Conservation (phyloP, 2,797 vertebrate genomes). For the Dendrocincla fuliginosa region DNA sequence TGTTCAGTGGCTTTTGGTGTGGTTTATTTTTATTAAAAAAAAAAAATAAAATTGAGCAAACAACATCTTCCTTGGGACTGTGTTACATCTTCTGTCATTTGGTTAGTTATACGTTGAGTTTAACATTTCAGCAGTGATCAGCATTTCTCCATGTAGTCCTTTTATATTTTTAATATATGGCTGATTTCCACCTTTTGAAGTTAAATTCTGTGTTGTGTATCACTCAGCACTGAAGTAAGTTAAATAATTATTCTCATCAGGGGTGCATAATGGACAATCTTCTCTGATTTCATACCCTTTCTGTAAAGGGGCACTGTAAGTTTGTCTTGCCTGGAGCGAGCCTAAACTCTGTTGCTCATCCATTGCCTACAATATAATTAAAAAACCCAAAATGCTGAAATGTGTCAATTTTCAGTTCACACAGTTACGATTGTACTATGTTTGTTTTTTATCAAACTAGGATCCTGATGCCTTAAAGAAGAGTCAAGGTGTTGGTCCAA, state of each 20-base stretch:
- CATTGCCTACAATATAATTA: background rate
- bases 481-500: constrained; percentile 96
- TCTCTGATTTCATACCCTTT: background rate
- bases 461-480: constrained; percentile 94
- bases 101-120: background rate
- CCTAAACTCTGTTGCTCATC: background rate
- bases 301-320: background rate
- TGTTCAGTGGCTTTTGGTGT: background rate
- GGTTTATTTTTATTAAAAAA: background rate
- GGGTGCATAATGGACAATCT: background rate
- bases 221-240: background rate
- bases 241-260: background rate
- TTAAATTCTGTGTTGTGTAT: background rate
- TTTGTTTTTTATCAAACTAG: constrained; percentile 73
- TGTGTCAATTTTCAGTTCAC: background rate
- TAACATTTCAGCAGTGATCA: background rate
- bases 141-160: background rate
- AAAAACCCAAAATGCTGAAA: background rate
- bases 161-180: background rate
- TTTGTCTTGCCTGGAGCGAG: background rate
- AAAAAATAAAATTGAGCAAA: background rate
- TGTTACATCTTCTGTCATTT: background rate
- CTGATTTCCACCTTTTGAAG: background rate
- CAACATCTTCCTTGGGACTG: background rate
- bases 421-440: background rate